Conservation (phyloP, 2,113 vertebrate genomes). For the Fregetta grallaria region DNA sequence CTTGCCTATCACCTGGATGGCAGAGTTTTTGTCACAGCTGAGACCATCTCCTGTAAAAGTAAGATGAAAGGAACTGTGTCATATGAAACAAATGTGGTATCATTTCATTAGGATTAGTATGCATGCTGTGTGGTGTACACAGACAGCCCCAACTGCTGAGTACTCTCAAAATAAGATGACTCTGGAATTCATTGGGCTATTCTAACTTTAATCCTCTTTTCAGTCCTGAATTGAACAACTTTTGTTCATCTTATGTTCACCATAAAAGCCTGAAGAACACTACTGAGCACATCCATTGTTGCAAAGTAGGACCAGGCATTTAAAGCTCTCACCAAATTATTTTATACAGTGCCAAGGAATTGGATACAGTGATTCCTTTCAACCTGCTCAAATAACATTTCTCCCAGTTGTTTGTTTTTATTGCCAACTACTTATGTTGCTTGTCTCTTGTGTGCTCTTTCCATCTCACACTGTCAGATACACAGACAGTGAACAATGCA, state of each 20-base stretch:
- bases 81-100: neutral
- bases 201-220: neutral
- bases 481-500: constrained; percentile 55
- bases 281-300: neutral
- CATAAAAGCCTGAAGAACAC: constrained; percentile 29
- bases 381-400: constrained; percentile 76
- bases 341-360: neutral
- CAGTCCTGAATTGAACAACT: neutral
- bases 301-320: neutral
- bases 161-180: constrained; percentile 2
- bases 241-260: constrained; percentile 21
- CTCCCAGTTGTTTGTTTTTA: constrained; percentile 63
- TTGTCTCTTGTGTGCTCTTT: constrained; percentile 65
- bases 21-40: constrained; percentile 87
- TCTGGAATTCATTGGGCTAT: neutral
- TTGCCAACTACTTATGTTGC: constrained; percentile 67
- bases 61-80: constrained; percentile 79
- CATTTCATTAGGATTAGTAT: constrained; percentile 5
- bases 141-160: neutral
- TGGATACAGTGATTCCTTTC: constrained; percentile 72
- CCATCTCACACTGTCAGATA: constrained; percentile 60
- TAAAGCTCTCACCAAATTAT: constrained; percentile 5
- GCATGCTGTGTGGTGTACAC: neutral
- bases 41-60: constrained; percentile 79
- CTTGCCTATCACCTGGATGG: constrained; percentile 92